Conservation (phyloP, 2,113 vertebrate genomes). For the Chamaetylas fuelleborni region DNA sequence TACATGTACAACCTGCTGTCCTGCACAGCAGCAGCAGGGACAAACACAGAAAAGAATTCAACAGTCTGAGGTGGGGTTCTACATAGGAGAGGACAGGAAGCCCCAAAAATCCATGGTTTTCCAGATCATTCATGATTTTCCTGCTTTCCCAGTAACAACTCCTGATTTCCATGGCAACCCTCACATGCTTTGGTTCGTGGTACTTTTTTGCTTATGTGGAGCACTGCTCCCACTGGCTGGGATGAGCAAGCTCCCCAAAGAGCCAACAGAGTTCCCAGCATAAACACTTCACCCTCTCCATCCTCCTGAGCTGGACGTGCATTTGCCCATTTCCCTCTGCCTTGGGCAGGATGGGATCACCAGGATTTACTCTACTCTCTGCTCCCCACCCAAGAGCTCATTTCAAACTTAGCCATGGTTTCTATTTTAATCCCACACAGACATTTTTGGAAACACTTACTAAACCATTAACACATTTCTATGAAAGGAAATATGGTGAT, state of each 20-base stretch:
- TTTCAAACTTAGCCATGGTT: conserved; percentile 35
- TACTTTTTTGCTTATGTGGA: background rate
- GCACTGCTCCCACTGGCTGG: background rate
- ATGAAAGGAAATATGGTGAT: conserved; percentile 55
- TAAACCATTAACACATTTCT: conserved; percentile 61
- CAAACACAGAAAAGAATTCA: background rate
- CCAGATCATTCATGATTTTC: conserved; percentile 50
- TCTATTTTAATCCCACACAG: conserved; percentile 51
- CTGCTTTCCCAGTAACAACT: background rate
- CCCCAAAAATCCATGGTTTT: background rate
- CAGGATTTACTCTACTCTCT: background rate
- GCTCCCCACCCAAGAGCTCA: conserved; percentile 29
- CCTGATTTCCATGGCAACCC: conserved; percentile 53
- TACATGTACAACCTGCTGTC: background rate
- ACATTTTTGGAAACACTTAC: conserved; percentile 63
- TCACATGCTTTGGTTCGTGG: background rate
- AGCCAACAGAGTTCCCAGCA: background rate
- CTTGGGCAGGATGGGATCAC: background rate
- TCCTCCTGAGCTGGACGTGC: background rate
- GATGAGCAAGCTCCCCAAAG: background rate
- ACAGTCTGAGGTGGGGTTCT: background rate
- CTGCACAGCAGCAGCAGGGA: accelerated
- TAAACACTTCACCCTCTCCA: background rate
- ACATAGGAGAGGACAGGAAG: background rate
- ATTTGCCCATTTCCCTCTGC: background rate